Conservation (phyloP, 64 coral and sea anemone genomes). For the Pocillopora damicornis region DNA sequence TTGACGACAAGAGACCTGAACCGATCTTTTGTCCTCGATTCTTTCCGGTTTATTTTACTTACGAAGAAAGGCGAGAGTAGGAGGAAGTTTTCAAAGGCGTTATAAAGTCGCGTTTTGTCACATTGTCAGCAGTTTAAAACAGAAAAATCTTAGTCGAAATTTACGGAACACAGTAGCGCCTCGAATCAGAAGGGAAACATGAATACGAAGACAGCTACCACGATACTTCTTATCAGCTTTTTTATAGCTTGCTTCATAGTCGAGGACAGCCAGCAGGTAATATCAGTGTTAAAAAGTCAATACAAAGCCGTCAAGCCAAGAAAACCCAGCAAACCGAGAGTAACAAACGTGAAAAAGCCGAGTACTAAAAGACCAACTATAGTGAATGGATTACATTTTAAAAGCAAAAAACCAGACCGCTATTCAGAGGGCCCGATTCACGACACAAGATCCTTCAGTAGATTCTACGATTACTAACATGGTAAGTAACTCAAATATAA, state of each 20-base stretch:
- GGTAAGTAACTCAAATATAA: background rate
- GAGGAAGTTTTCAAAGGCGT: background rate
- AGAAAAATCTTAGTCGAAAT: background rate
- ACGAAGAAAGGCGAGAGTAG: background rate
- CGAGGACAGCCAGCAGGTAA: background rate
- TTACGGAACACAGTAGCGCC: background rate
- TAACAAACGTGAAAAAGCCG: background rate
- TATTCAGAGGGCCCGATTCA: background rate
- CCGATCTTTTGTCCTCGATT: background rate
- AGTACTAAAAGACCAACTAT: background rate
- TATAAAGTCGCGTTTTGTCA: background rate
- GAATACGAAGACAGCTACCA: background rate
- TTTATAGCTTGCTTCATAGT: background rate
- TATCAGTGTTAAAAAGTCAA: background rate
- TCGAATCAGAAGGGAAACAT: background rate
- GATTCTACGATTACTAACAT: background rate
- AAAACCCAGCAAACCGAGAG: background rate
- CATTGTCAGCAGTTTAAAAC: background rate
- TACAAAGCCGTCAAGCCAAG: background rate
- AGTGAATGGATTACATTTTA: background rate
- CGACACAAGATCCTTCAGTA: background rate
- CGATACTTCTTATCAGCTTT: slow-evolving; percentile 2
- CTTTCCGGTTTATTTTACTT: slow-evolving; percentile 2
- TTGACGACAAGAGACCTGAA: background rate
- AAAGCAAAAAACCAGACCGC: background rate